Base-by-base conservation (phyloP, 2,888 invertebrate genomes). In the Apodemia duryi region DNA sequence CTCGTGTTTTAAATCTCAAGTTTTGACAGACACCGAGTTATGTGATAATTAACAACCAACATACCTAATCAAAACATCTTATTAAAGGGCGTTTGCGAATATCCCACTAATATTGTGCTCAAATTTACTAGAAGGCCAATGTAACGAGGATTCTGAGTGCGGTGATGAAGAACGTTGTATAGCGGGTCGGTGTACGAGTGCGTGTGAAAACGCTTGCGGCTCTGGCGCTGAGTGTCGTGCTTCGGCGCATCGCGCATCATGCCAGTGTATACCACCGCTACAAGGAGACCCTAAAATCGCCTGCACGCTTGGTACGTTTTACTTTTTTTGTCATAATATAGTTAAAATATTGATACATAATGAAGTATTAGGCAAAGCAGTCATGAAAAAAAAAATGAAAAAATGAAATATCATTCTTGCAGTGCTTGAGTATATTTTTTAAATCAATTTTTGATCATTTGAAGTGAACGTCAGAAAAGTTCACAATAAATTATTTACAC, bases 271-370 rank as follows among this genome's bases (percentile, higher is more conserved):
- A 61, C 84, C 94, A 10, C 95, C 95, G 21, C 92, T 95, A 35
- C 92, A 94, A 70, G 98, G 97, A 67, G 94, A 98, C 93, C 96
- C 97, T n/a, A 95, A 95, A 74, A 86, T 94, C 65, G 95, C 95
- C 74, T 97, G 97, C 81, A 95, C 93, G n/a, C 82, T 86, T 64
- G 83, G 90, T 91, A 67, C 70, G 68, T 72, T 6, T 64, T 61
- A 35, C 61, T 51, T 51, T 6, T 6, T 49, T 49, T n/a, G 38
- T 7, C 38, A 7, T 38, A 7, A 38, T 38, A 38, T 38, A 38
- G 6, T 38, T 38, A 38, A 38, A 38, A 38, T 38, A 38, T 38
- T 38, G 7, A 38, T 7, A n/a, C 5, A 1, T 5, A 46, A 10
- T 10, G 10, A 10, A 43, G 43, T 43, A 10, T 41, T 41, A 3